Evolutionary conservation across 2,113 vertebrate genomes (phyloP), one percentile per base, ranked within the genome.

Genomic region (Strix aluco): DNA sequence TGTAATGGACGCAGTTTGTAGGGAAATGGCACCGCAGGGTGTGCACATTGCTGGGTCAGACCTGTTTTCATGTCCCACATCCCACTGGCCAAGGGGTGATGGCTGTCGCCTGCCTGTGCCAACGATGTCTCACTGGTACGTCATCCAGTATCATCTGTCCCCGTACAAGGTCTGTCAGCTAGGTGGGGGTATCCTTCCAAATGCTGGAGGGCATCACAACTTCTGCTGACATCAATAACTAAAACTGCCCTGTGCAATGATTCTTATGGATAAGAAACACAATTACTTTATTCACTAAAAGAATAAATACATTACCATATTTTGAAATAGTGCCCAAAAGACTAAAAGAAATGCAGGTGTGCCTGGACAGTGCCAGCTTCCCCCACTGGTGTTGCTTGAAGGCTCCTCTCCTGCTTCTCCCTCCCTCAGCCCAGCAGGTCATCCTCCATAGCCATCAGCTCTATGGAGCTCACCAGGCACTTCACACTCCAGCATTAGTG

Each of bases 361-460:
- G 10, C 36, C 49, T 38, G 55, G 25, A 19, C 16, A 58, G 34
- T 1, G 2, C 17, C 77, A 59, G 1, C 42, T 75, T 80, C 23
- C 54, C 23, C 32, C 21, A 15, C 18, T 36, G 25, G 14, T 11
- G 66, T 21, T 70, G 58, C 32, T 8, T 0, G 1, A 69, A 58
- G 67, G 36, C 6, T 27, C 5, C 27, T 75, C 9, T 72, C 47
- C 62, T 40, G 20, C 17, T 54, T 29, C 46, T 78, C n/a, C 9
- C 54, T 71, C n/a, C 9, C 54, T 66, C 32, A 23, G 46, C 5
- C 21, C 26, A 0, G 30, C 2, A n/a, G 58, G 5, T n/a, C 54
- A 13, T 1, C 6, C 8, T 26, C n/a, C 5, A 0, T 0, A 58
- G 51, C 34, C 62, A 26, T 4, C 0, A 0, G 65, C 21, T 21